Base-by-base conservation (phyloP, 2,797 vertebrate species). In the Leptoclinus maculatus region DNA sequence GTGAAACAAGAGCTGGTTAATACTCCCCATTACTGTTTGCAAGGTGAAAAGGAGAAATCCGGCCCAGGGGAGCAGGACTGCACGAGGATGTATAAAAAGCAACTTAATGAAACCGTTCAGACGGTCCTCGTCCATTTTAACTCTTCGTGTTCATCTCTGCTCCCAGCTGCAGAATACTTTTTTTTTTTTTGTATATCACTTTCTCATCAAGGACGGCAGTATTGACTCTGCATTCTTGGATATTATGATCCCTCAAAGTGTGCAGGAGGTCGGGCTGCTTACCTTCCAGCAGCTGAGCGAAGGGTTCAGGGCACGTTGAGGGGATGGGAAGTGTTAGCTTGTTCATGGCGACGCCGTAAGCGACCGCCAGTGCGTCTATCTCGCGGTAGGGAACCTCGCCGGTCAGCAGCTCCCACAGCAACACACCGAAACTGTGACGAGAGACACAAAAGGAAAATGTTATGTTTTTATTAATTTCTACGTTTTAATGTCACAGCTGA, bases 271-370 rank as follows among this genome's bases (percentile, higher is more conserved):
- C 5, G 12, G 38, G 7, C 53, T 60, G 58, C 92, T 94, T 92
- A 98, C 97, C 97, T 92, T 92, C 95, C 82, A 98, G 92, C 16
- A 98, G 95, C 81, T 93, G 96, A 87, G 95, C 96, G 77, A 98
- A 98, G 77, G 97, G 95, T 86, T 97, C 97, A 0, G 97, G 97
- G 87, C 97, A 98, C 43, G 97, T 97, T 49, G 97, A 97, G 0
- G 97, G 97, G 86, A 98, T 87, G 62, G 97, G 97, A n/a, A 98
- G 94, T 0, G 96, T 97, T 64, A 98, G 93, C 90, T 98, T 98
- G 93, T 97, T 98, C 95, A 98, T 96, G 76, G 97, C 97, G 27
- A 98, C 96, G 0, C 97, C 97, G 0, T 97, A 98, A 1, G 97
- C 97, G 43, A 98, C 97, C 0, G 97, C 97, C 81, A 98, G 92